These are phyloP conservation scores for Pterostichus niger DNA, from an alignment of 2,888 invertebrate genomes.

Conservation along the genomic window DNA sequence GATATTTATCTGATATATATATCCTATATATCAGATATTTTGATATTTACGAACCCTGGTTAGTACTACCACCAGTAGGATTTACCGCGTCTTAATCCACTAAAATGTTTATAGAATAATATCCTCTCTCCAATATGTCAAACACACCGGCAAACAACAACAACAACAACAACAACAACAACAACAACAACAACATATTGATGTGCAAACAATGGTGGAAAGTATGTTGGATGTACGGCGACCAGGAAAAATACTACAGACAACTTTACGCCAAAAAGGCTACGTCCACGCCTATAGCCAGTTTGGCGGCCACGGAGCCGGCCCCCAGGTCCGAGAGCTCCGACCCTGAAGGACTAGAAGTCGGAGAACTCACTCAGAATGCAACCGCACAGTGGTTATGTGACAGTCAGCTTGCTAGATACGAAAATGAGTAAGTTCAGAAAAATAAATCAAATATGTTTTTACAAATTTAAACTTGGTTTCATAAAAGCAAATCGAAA, in stretches of 20 bases:
- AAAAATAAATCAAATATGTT: too few relatives aligned
- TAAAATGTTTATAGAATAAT: too few relatives aligned
- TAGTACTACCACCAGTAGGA: too few relatives aligned
- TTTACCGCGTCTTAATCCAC: too few relatives aligned
- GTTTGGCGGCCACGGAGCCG: constrained; percentile 20
- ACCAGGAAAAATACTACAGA: constrained; percentile 91
- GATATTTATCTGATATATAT: too few relatives aligned
- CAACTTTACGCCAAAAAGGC: constrained; percentile 84
- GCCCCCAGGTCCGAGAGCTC: neutral
- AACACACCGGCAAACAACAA: too few relatives aligned
- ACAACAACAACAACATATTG: constrained; percentile 81
- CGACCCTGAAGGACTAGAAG: constrained; percentile 20
- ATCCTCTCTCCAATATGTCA: too few relatives aligned
- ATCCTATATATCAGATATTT: too few relatives aligned
- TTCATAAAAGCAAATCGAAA: too few relatives aligned
- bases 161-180: too few relatives aligned
- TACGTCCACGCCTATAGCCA: constrained; percentile 66
- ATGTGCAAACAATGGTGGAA: constrained; percentile 95
- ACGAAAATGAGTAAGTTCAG: constrained; percentile 63
- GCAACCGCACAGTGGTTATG: constrained; percentile 35
- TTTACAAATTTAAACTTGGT: too few relatives aligned
- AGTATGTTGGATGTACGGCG: constrained; percentile 92
- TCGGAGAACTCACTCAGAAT: constrained; percentile 4
- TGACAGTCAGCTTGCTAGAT: constrained; percentile 38
- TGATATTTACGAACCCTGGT: too few relatives aligned